These are phyloP conservation scores for Phaethon lepturus DNA, from an alignment of 2,113 vertebrate genomes.

Conservation along the genomic window DNA sequence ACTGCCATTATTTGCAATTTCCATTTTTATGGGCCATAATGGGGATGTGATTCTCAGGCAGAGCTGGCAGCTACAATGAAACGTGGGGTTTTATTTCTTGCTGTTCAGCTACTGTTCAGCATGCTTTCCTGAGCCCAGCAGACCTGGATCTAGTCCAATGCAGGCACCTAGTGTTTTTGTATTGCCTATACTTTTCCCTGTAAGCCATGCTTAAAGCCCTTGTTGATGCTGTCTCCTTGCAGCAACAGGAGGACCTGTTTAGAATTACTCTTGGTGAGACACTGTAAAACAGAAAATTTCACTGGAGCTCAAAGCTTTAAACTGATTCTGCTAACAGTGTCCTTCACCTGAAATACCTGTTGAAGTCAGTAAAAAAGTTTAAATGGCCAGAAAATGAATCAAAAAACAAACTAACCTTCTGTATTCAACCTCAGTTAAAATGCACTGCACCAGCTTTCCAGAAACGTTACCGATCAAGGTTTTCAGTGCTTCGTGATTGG, in stretches of 20 bases:
- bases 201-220: not conserved
- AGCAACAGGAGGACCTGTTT: not conserved
- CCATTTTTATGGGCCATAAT: constrained; percentile 5
- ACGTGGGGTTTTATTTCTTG: not conserved
- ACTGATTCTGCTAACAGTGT: not conserved
- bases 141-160: not conserved
- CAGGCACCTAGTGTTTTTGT: not conserved
- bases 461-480: not conserved
- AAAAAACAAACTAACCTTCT: not conserved
- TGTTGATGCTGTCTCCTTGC: not conserved
- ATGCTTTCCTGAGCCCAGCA: not conserved
- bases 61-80: not conserved
- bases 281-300: not conserved
- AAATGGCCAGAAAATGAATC: not conserved
- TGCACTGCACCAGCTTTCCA: not conserved
- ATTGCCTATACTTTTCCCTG: not conserved
- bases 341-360: not conserved
- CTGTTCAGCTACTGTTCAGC: not conserved
- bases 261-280: not conserved
- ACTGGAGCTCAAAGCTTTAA: not conserved
- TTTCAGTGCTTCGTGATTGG: not conserved
- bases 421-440: not conserved
- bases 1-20: constrained; percentile 16
- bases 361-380: not conserved
- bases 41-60: not conserved